These are phyloP conservation scores for Yponomeuta sedellus DNA, from an alignment of 2,888 invertebrate species.

Conservation along the genomic window DNA sequence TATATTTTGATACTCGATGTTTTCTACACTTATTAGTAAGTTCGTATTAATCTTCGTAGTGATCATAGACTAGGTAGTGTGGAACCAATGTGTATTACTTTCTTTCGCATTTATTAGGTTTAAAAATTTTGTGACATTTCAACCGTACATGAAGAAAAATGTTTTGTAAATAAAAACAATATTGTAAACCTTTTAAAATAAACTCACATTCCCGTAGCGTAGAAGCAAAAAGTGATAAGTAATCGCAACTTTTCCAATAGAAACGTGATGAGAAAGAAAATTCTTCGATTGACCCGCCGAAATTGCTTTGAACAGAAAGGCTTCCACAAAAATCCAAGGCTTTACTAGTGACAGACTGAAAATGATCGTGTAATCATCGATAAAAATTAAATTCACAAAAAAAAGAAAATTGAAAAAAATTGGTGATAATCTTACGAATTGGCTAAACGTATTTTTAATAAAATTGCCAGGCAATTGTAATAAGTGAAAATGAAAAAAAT, in stretches of 20 bases:
- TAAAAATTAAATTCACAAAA: conserved; percentile 6
- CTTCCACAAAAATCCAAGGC: conserved; percentile 7
- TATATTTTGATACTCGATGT: conserved; percentile 76
- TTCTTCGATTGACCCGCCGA: not conserved
- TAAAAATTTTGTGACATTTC: not conserved
- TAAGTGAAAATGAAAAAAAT: conserved; percentile 54
- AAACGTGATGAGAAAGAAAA: conserved; percentile 36
- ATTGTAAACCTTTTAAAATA: not conserved
- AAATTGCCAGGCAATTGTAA: conserved; percentile 68
- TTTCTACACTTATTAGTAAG: conserved; percentile 70
- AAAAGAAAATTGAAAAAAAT: conserved; percentile 23
- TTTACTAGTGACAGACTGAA: conserved; percentile 13
- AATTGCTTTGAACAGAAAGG: conserved; percentile 13
- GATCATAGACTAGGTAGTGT: conserved; percentile 38
- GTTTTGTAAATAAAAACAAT: not conserved
- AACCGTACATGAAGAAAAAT: too few relatives aligned
- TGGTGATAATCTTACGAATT: conserved; percentile 73
- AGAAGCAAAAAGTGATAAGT: not conserved
- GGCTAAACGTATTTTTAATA: conserved; percentile 54
- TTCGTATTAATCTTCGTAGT: conserved; percentile 57
- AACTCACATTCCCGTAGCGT: not conserved
- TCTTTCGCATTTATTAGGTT: conserved; percentile 54
- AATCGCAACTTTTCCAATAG: not conserved
- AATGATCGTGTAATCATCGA: conserved; percentile 8
- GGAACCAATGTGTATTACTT: conserved; percentile 36